Conservation (phyloP, 2,797 vertebrate genomes). For the Hozukius guyotensis region DNA sequence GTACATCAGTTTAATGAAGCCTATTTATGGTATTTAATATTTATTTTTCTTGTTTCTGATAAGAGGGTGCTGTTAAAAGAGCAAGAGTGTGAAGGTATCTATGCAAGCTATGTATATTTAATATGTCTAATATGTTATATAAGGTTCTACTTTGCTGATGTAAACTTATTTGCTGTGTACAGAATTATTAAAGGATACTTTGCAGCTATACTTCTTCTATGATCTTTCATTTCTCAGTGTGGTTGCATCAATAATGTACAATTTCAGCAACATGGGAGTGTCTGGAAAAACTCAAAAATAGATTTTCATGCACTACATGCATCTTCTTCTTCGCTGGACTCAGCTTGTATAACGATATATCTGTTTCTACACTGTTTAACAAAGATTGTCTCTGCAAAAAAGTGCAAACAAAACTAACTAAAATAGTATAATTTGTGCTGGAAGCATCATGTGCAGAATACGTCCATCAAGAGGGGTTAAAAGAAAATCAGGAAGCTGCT, state of each 20-base stretch:
- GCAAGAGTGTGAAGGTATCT: background rate
- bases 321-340: background rate
- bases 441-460: constrained; percentile 27
- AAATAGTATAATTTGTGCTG: background rate
- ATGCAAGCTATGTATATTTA: constrained; percentile 51
- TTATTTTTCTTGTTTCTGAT: constrained; percentile 75
- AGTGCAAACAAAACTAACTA: background rate
- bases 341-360: background rate
- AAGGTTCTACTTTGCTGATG: constrained; percentile 17
- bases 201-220: constrained; percentile 1
- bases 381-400: background rate
- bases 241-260: background rate
- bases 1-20: constrained; percentile 48
- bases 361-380: background rate
- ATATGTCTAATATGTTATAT: constrained; percentile 35
- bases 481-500: constrained; percentile 83
- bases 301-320: background rate
- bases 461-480: constrained; percentile 59
- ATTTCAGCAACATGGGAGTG: background rate
- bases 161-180: constrained; percentile 39
- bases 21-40: constrained; percentile 83
- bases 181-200: constrained; percentile 39
- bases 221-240: constrained; percentile 1
- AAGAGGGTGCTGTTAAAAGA: constrained; percentile 10
- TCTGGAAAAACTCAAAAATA: background rate